Evolutionary conservation across 2,113 vertebrate species (phyloP).

Genomic region (Microtus pennsylvanicus): DNA sequence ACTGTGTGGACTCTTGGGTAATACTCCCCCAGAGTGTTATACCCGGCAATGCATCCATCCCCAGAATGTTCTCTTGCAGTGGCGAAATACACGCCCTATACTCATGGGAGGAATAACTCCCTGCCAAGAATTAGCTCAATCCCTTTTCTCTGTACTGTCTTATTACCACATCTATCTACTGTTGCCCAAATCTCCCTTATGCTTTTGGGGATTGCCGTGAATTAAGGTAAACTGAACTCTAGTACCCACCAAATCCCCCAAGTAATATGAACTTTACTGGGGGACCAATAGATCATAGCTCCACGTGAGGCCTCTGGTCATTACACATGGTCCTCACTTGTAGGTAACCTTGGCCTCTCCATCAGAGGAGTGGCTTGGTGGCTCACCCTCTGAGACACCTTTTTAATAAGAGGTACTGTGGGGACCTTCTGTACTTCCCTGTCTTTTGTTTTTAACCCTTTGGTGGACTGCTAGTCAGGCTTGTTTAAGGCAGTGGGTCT

Average conservation of each 20-base stretch:
- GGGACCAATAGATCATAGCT: not conserved
- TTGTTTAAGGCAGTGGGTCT: not conserved
- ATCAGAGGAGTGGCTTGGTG: not conserved
- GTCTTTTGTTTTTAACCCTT: not conserved
- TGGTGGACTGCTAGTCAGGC: not conserved
- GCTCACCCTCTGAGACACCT: not conserved
- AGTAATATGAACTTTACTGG: not conserved
- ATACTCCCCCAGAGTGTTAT: not conserved
- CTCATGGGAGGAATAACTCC: not conserved
- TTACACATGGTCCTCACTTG: not conserved
- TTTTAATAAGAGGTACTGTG: not conserved
- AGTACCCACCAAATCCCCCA: not conserved
- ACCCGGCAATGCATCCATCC: not conserved
- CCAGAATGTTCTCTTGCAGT: not conserved
- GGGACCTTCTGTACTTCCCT: not conserved
- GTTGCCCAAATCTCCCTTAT: not conserved
- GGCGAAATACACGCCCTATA: not conserved
- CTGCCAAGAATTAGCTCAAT: not conserved
- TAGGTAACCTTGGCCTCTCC: not conserved
- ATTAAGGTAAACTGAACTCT: not conserved
- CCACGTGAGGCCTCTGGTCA: not conserved
- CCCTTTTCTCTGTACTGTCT: not conserved
- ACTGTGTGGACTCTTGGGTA: not conserved
- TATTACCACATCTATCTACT: not conserved
- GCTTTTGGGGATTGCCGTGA: not conserved